phyloP scores from a whole-genome alignment of 2,797 vertebrate species.

The Sardinella longiceps region DNA sequence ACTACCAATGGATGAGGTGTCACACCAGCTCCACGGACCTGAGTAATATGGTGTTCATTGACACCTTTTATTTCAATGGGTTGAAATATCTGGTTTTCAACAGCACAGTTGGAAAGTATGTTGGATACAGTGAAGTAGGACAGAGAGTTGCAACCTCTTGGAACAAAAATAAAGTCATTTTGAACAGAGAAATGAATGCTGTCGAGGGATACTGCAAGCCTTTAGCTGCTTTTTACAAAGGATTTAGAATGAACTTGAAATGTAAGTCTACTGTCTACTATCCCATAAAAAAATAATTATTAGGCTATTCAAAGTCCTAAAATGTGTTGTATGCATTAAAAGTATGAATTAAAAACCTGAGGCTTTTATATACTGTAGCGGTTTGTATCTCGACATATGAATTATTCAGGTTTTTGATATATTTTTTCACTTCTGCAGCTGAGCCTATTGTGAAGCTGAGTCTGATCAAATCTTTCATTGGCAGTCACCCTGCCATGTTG shows the following conservation, averaged over 20 bases:
- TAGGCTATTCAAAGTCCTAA: no score
- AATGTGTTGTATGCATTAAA: no score
- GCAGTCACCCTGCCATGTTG: conserved; percentile 57
- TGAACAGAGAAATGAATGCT: fast-evolving
- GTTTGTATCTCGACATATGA: no score
- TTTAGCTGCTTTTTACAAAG: no score
- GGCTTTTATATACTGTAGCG: no score
- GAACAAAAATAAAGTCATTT: not conserved
- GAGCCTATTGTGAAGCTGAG: no score
- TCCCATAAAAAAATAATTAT: no score
- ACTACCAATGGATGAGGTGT: not conserved
- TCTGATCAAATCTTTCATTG: not conserved
- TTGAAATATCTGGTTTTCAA: not conserved
- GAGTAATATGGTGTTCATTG: not conserved
- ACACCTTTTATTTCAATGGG: not conserved
- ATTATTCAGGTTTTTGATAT: no score
- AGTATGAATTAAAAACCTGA: no score
- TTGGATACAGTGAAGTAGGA: not conserved
- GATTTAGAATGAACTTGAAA: no score
- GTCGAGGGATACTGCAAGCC: not conserved
- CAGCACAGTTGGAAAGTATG: not conserved
- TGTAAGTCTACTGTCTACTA: no score
- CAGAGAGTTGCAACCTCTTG: not conserved
- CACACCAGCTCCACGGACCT: not conserved
- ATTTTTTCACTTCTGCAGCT: no score